Percentiles rank a stretch among this genome's conserved stretches.
phyloP scores from a whole-genome alignment of 2,113 vertebrate species.

The Condylura cristata region DNA sequence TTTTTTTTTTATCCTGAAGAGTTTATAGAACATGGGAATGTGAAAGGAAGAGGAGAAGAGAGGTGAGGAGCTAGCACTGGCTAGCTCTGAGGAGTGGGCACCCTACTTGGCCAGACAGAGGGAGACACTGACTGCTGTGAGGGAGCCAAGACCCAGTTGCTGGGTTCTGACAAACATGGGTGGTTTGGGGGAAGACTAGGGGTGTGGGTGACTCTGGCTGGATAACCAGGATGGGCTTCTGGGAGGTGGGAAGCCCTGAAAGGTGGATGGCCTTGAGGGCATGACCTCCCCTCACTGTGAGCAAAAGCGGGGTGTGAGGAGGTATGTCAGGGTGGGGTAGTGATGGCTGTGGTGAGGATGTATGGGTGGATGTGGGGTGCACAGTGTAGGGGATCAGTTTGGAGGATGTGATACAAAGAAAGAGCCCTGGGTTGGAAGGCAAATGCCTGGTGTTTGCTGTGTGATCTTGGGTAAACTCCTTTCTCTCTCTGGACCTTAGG shows the following conservation, averaged over 20 bases:
- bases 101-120: not conserved
- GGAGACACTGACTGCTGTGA: not conserved
- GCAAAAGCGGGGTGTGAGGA: not conserved
- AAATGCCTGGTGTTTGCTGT: not conserved
- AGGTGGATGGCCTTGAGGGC: not conserved
- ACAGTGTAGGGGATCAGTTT: not conserved
- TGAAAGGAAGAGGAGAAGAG: not conserved
- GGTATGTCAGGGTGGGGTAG: not conserved
- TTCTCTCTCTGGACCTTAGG: not conserved
- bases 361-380: not conserved
- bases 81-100: not conserved
- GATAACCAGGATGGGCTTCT: slow-evolving; percentile 35
- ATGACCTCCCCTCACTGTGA: not conserved
- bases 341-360: not conserved
- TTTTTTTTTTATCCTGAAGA: not conserved
- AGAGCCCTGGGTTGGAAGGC: not conserved
- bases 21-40: not conserved
- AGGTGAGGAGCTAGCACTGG: not conserved
- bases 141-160: not conserved
- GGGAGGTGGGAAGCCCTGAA: not conserved
- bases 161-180: not conserved
- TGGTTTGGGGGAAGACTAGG: not conserved
- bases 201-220: not conserved
- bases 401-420: not conserved
- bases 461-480: not conserved